Evolutionary conservation across 2,888 invertebrate genomes (phyloP), one percentile per base, ranked within the genome.

Genomic region (Nephrotoma appendiculata): DNA sequence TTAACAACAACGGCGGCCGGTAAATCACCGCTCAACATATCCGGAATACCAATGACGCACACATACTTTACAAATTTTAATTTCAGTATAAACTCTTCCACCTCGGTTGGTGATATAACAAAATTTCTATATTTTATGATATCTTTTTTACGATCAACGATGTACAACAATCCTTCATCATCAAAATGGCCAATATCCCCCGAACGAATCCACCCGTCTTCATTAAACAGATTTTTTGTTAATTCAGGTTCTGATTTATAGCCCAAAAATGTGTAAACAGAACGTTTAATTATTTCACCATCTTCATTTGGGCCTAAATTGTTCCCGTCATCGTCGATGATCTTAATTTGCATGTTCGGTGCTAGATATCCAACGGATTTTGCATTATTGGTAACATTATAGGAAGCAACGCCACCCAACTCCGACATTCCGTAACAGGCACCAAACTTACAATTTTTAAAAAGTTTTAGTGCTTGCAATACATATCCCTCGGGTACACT

Each of bases 141-240:
- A 41, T 91, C 91, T 52, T 89, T 90, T 43, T 89, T 90, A 2
- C 91, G 89, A 0, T 89, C 90, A 85, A 89, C 89, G 7, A 91
- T 88, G 86, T 89, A 89, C 19, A 91, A 86, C 43, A 89, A 90
- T 86, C 90, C 90, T 86, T 90, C 90, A 57, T 90, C 88, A 87
- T 91, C 92, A 86, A 92, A 90, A 87, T 90, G 90, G 19, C 92
- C 91, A 88, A 91, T 88, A 88, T 91, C 92, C 2, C 91, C 91
- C 31, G 91, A 90, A 45, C 90, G 90, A 31, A 90, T 89, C 91
- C 91, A 48, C 0, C 48, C 48, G 5, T 48, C 48, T 48, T 48
- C n/a, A 91, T 48, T 48, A 12, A 48, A 48, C 12, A 48, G 12
- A 5, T 48, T 5, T 48, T 42, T 83, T 19, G 87, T 87, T 12